A percentile compares a stretch with the other conserved stretches of the same genome.
Evolutionary conservation across 2,888 invertebrate genomes (phyloP).

Genomic region (Chaetoderma sp.): DNA sequence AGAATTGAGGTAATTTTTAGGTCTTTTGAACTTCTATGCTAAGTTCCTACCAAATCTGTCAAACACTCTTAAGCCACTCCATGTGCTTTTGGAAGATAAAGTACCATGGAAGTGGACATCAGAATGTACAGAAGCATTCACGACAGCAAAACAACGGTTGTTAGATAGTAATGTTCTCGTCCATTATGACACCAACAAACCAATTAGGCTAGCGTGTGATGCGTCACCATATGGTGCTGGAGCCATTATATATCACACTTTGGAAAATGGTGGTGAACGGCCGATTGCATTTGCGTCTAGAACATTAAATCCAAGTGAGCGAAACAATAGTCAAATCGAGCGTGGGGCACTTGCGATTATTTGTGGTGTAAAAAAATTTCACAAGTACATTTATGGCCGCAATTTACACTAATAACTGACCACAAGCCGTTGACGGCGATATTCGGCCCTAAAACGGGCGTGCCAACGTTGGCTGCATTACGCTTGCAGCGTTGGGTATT

Average conservation of each 20-base stretch:
- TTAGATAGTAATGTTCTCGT: constrained; percentile 39
- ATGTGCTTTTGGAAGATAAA: constrained; percentile 18
- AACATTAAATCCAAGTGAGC: constrained; percentile 66
- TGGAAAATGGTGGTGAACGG: constrained; percentile 36
- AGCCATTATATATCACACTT: constrained; percentile 50
- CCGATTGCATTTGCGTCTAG: constrained; percentile 68
- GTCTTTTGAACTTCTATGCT: constrained; percentile 4
- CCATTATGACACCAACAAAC: constrained; percentile 55
- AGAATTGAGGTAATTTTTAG: not conserved
- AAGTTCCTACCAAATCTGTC: constrained; percentile 12
- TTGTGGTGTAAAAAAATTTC: constrained; percentile 66
- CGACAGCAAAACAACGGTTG: constrained; percentile 38
- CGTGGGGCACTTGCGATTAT: constrained; percentile 67
- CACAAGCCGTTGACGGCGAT: constrained; percentile 67
- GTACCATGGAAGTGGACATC: constrained; percentile 29
- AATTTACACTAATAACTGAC: constrained; percentile 66
- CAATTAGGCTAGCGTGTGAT: constrained; percentile 64
- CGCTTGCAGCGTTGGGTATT: constrained; percentile 53
- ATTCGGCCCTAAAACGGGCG: constrained; percentile 51
- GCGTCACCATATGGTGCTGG: constrained; percentile 62
- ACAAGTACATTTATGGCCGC: constrained; percentile 64
- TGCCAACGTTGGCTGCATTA: constrained; percentile 50
- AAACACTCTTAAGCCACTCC: constrained; percentile 11
- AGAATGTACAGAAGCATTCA: constrained; percentile 33
- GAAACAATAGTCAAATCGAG: constrained; percentile 64